Base-by-base conservation (phyloP, 2,797 vertebrate species). In the Protonibea diacanthus region DNA sequence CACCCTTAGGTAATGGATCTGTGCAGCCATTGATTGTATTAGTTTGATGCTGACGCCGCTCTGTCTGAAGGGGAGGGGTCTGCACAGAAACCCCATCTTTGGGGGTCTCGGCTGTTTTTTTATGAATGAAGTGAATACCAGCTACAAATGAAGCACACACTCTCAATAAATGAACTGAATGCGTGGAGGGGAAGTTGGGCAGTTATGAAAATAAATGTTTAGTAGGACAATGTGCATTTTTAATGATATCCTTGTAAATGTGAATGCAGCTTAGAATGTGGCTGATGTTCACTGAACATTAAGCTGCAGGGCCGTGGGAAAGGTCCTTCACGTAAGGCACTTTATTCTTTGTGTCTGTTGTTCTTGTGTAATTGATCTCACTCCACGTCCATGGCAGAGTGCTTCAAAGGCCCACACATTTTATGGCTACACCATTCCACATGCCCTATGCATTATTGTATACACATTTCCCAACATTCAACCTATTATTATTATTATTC, bases 301-400 rank as follows among this genome's bases (percentile, higher is more conserved):
- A 76, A 27, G 49, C 33, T 52, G 12, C 88, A 92, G 77, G 93
- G 95, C 95, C 95, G 95, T 96, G 96, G 96, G 96, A 97, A 97
- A 95, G 95, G 86, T 92, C 91, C 93, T 92, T 88, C 93, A 93
- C 95, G 93, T 94, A 94, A 93, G 92, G 94, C 94, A 93, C 90
- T 92, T 79, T 92, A 86, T 94, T 94, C 94, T 94, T 90, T 94
- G 92, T 94, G 93, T 89, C 94, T 92, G 94, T 95, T 95, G 95
- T 95, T 96, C 93, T 93, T 91, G 86, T 94, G 94, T 95, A 96
- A 96, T 95, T 95, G 96, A 95, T 96, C 95, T 96, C 95, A 88
- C 93, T 94, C 90, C 92, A 91, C 86, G 89, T 92, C 87, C 92
- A 94, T 87, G 80, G 90, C 90, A 69, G 87, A 88, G 87, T 74